A percentile compares a stretch with the other conserved stretches of the same genome.
Evolutionary conservation across 2,797 vertebrate species (phyloP).

Genomic region (Basileuterus tristriatus): DNA sequence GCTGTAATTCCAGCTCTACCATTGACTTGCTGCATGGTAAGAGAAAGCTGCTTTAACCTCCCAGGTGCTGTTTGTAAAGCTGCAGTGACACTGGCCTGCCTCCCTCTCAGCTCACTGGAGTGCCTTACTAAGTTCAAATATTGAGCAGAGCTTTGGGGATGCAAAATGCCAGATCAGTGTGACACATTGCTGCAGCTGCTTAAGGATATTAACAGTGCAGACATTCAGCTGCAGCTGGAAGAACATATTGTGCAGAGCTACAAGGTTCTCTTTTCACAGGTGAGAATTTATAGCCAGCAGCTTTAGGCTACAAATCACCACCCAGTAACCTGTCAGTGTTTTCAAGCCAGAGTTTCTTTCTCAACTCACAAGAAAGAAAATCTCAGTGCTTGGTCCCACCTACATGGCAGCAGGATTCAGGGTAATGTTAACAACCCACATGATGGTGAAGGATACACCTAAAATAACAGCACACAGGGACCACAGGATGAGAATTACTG

Average conservation of each 20-base stretch:
- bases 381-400: not conserved
- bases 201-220: not conserved
- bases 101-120: not conserved
- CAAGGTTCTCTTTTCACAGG: not conserved
- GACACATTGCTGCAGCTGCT: not conserved
- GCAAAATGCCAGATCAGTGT: not conserved
- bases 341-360: not conserved
- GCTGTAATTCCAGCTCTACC: slow-evolving; percentile 47
- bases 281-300: not conserved
- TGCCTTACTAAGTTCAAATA: not conserved
- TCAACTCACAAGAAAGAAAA: not conserved
- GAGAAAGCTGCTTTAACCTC: slow-evolving; percentile 3
- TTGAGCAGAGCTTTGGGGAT: not conserved
- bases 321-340: not conserved
- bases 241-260: not conserved
- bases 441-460: not conserved
- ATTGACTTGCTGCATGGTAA: not conserved
- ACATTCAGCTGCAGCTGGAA: slow-evolving; percentile 3
- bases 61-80: not conserved
- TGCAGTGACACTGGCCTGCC: not conserved
- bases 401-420: not conserved
- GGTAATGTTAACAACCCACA: not conserved
- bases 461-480: not conserved
- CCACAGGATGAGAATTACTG: not conserved
- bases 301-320: not conserved